Evolutionary conservation across 2,113 vertebrate species (phyloP), one percentile per base, ranked within the genome.

Genomic region (Condylura cristata): DNA sequence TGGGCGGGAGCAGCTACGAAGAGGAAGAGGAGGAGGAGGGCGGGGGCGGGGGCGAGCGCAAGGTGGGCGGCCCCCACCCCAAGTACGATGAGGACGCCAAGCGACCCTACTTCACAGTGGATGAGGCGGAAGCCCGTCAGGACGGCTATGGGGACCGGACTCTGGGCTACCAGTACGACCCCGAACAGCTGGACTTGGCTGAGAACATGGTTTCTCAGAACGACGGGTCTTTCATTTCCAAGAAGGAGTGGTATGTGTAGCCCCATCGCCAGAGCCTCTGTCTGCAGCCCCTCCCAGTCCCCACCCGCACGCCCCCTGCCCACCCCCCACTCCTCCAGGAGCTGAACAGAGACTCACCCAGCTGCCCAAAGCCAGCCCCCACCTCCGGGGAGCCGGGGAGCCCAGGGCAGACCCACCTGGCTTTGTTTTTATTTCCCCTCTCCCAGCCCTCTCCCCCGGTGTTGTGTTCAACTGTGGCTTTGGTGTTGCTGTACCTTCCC

Each of bases 181-280:
- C 99, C 0, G 99, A 99, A 97, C 98, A 99, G 58, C 98, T 98
- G 90, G 99, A 99, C 98, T 98, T 99, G 93, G 98, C 99, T 3
- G 99, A 99, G 66, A 99, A 99, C 98, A 99, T 99, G 99, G 99
- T 99, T 93, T 99, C 99, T 96, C 99, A 99, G 98, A 99, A 99
- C 94, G 99, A 99, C 90, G 99, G 99, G 96, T 99, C 99, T 91
- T 99, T 99, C 98, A 99, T 99, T 99, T 99, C 99, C 98, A 99
- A 99, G 99, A 99, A 99, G 98, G 99, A 99, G 99, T 99, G 99
- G 99, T 99, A 99, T 32, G 99, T 99, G 98, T 99, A 99, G 98
- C 94, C 68, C 11, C 41, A 86, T 32, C 95, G 65, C 51, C 28
- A 34, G 88, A 88, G 7, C 3, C 2, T 96, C 97, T 90, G 13